Base-by-base conservation (phyloP, 2,888 invertebrate species). In the Heliconius sara region DNA sequence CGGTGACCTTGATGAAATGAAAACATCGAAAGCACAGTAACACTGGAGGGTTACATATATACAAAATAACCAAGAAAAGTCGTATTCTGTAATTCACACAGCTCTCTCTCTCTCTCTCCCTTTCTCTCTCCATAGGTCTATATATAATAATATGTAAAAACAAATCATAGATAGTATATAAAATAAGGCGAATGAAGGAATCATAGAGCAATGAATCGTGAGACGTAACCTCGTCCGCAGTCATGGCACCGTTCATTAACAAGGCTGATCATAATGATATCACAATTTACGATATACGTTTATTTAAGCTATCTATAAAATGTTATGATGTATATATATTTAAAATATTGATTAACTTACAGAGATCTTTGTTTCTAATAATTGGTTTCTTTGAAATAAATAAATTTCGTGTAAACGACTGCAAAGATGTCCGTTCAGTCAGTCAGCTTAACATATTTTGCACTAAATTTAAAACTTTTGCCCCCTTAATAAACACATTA, bases 241-340 rank as follows among this genome's bases (percentile, higher is more conserved):
- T 88, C 87, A 85, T 86, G 87, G 86, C 85, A 86, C 83, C 85
- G 87, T 93, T 93, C 94, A 94, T 92, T 92, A 92, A 92, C 93
- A 92, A 94, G 94, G 93, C 89, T 88, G 88, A 91, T 92, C 92
- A 91, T 92, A 91, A 88, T 88, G 87, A 86, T 86, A 89, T 88
- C 86, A 83, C 30, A 66, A 73, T 43, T 77, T 30, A 77, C 52
- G 75, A 75, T 80, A 43, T 22, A 60, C 60, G n/a, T 60, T 60
- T 60, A 60, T 75, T 43, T 68, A 65, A 73, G 34, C 74, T 79
- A 79, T 74, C 25, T 43, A 25, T 47, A 16, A 16, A 70, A 74
- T 73, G 25, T 63, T 63, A 63, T 25, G n/a, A 60, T 25, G 7
- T 52, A 52, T 7, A 22, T 19, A 52, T 52, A 52, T 12, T 25